Conservation (phyloP, 2,888 invertebrate genomes). For the Agrilus biguttatus region DNA sequence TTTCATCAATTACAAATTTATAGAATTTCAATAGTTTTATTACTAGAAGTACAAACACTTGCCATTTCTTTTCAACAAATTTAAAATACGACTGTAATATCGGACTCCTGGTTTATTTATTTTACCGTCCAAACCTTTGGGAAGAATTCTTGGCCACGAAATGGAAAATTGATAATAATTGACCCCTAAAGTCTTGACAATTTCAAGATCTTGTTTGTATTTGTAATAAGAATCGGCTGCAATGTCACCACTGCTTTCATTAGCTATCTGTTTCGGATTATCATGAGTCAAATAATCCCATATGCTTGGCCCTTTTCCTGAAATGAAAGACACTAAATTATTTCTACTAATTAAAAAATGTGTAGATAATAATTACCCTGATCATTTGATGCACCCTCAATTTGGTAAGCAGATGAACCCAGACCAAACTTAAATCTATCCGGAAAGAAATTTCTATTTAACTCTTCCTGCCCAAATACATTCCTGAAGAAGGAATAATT, state of each 20-base stretch:
- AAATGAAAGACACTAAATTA: conserved; percentile 10
- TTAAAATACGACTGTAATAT: conserved; percentile 41
- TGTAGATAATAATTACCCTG: conserved; percentile 3
- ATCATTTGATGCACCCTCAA: conserved; percentile 8
- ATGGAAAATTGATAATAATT: conserved; percentile 53
- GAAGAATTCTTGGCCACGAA: conserved; percentile 58
- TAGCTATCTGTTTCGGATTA: conserved; percentile 34
- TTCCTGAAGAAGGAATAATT: too few relatives aligned
- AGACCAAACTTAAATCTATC: conserved; percentile 5
- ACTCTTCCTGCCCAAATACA: too few relatives aligned
- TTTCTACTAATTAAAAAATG: too few relatives aligned
- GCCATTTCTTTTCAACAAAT: too few relatives aligned
- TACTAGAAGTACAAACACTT: too few relatives aligned
- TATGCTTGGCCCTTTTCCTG: conserved; percentile 44
- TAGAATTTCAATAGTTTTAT: too few relatives aligned
- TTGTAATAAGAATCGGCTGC: conserved; percentile 54
- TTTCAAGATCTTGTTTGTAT: conserved; percentile 45
- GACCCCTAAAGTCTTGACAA: conserved; percentile 44
- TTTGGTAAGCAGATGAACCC: conserved; percentile 14
- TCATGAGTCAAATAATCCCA: conserved; percentile 40
- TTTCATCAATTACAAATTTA: too few relatives aligned
- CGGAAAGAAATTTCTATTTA: neutral
- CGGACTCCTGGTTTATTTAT: conserved; percentile 52
- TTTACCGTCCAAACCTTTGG: conserved; percentile 45
- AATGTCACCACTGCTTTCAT: conserved; percentile 42